Evolutionary conservation across 2,113 vertebrate species (phyloP).

Genomic region (Anoura caudifer): DNA sequence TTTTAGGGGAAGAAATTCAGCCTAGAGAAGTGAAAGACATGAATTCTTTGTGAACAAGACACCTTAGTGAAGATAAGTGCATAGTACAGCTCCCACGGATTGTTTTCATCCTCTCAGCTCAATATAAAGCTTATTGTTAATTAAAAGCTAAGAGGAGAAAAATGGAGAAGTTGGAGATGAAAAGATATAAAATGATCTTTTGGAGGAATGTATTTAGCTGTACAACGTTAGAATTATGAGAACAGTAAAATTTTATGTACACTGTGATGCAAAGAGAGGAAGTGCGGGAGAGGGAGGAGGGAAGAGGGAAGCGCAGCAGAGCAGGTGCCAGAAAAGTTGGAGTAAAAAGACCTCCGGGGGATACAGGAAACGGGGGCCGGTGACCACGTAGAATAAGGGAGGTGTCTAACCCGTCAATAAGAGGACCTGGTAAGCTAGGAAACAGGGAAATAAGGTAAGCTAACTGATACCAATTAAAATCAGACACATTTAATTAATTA

Average conservation of each 20-base stretch:
- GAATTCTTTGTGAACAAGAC: not conserved
- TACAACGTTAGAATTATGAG: not conserved
- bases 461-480: not conserved
- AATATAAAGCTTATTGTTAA: constrained; percentile 19
- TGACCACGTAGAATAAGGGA: not conserved
- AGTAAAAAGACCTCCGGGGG: not conserved
- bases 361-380: not conserved
- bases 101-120: not conserved
- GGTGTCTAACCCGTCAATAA: not conserved
- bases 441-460: not conserved
- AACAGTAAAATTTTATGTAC: not conserved
- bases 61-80: not conserved
- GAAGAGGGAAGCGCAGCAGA: not conserved
- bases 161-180: not conserved
- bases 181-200: not conserved
- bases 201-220: not conserved
- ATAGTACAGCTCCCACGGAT: not conserved
- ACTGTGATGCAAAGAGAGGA: not conserved
- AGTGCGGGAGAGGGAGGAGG: no score
- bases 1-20: not conserved
- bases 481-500: not conserved
- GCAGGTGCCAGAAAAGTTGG: not conserved
- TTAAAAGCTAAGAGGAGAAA: constrained; percentile 12
- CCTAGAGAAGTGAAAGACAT: not conserved
- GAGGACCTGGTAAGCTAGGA: not conserved